Conservation (phyloP, 2,113 vertebrate genomes). For the Isurus oxyrinchus region DNA sequence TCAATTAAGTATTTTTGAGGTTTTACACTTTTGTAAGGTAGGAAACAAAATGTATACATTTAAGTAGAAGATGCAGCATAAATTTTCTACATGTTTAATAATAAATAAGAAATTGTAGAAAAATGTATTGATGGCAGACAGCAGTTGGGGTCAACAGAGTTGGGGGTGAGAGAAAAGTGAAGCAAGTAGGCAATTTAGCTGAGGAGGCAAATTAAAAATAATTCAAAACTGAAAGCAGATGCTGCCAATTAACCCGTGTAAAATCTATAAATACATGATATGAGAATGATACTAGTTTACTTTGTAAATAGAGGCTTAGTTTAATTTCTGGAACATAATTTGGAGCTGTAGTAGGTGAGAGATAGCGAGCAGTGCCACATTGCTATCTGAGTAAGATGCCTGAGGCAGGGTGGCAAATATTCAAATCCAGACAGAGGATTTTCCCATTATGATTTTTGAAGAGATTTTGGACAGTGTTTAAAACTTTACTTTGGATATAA, state of each 20-base stretch:
- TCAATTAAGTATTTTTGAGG: neutral
- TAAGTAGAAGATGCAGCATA: neutral
- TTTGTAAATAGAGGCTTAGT: neutral
- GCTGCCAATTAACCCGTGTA: neutral
- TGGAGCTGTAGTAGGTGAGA: neutral
- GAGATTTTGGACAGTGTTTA: neutral
- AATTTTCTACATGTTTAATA: neutral
- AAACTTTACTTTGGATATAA: neutral
- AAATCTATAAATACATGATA: neutral
- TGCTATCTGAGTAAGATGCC: neutral
- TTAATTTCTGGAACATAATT: neutral
- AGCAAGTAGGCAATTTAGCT: neutral
- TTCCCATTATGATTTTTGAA: neutral
- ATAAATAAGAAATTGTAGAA: neutral
- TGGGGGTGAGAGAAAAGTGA: neutral
- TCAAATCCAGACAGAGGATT: neutral
- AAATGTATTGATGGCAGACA: neutral
- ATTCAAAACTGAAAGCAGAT: neutral
- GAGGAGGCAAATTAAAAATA: neutral
- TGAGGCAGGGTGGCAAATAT: neutral
- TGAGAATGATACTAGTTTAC: neutral
- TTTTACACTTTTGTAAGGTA: neutral
- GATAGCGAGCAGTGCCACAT: neutral
- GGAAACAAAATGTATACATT: neutral
- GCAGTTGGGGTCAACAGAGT: neutral